These are phyloP conservation scores for Pachliopta kotzebuea DNA, from an alignment of 2,888 invertebrate genomes.

Conservation along the genomic window DNA sequence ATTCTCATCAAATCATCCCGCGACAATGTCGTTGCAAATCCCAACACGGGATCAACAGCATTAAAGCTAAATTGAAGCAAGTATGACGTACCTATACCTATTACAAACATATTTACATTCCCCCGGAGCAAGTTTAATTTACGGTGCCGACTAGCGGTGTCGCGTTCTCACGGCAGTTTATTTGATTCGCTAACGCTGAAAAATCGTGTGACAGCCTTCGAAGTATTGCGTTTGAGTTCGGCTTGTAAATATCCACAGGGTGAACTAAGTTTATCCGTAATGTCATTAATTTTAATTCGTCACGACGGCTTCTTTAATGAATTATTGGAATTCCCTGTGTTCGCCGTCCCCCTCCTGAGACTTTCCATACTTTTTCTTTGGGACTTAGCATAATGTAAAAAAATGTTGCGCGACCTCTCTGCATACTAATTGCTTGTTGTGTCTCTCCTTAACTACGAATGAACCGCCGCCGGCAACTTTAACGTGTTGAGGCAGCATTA, in stretches of 20 bases:
- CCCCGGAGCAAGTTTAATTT: conserved; percentile 19
- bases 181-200: conserved; percentile 21
- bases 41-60: conserved; percentile 73
- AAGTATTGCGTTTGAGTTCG: conserved; percentile 62
- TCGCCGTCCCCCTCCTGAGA: conserved; percentile 52
- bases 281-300: conserved; percentile 81
- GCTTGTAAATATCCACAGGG: conserved; percentile 72
- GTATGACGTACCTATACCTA: conserved; percentile 42
- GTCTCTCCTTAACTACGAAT: conserved; percentile 62
- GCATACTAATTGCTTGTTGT: conserved; percentile 80
- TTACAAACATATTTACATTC: conserved; percentile 32
- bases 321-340: conserved; percentile 76
- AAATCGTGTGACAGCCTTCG: conserved; percentile 54
- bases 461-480: conserved; percentile 63
- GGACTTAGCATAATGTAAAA: conserved; percentile 78
- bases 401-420: conserved; percentile 71
- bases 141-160: conserved; percentile 16
- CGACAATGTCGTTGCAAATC: conserved; percentile 75
- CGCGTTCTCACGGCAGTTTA: conserved; percentile 11
- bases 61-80: conserved; percentile 72
- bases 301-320: conserved; percentile 76
- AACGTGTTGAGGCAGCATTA: conserved; percentile 67
- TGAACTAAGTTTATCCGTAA: conserved; percentile 66
- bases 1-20: conserved; percentile 77
- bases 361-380: conserved; percentile 70